Percentiles rank a stretch among this genome's conserved stretches.
Conservation (phyloP, 2,113 vertebrate genomes). For the Myotis davidii region DNA sequence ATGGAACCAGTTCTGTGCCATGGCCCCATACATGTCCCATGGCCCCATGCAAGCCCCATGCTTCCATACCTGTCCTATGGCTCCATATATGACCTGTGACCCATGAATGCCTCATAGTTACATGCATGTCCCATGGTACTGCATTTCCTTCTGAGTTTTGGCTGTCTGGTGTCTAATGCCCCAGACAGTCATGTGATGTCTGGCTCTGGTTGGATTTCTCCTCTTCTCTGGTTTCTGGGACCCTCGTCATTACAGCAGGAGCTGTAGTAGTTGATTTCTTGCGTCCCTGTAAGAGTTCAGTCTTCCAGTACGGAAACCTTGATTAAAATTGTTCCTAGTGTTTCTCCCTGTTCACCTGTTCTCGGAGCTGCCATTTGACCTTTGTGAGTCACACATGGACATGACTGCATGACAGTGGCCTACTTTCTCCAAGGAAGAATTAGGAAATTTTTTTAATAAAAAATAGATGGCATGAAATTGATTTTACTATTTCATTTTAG, state of each 20-base stretch:
- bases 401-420: background rate
- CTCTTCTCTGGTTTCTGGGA: background rate
- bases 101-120: no score
- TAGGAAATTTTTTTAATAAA: slow-evolving; percentile 8
- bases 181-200: no score
- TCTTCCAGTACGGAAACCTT: background rate
- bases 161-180: no score
- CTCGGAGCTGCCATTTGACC: background rate
- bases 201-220: background rate
- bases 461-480: background rate
- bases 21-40: no score
- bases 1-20: background rate
- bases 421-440: background rate
- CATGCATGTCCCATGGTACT: accelerated
- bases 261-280: background rate
- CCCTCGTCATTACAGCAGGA: background rate
- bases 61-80: background rate
- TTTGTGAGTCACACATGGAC: background rate
- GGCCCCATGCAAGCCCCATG: background rate
- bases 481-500: background rate
- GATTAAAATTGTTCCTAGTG: background rate
- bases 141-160: background rate
- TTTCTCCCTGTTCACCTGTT: background rate
- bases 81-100: background rate
- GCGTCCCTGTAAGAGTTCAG: background rate